These are phyloP conservation scores for Serranus cabrilla DNA, from an alignment of 2,797 vertebrate species.

Conservation along the genomic window DNA sequence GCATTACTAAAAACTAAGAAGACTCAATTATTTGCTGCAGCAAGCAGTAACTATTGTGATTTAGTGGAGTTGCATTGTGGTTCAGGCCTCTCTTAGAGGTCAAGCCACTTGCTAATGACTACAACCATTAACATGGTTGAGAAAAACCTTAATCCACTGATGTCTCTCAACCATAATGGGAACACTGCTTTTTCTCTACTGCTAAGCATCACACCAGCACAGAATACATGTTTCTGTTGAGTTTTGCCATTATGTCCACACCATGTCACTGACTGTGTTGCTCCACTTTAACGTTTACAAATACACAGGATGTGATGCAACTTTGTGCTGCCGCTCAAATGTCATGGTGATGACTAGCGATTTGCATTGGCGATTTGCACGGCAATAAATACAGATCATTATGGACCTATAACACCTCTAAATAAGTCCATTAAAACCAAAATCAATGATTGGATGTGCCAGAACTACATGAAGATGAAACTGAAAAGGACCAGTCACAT, in stretches of 20 bases:
- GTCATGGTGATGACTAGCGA: neutral
- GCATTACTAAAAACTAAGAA: no score
- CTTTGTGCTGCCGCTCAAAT: neutral
- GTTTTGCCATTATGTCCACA: neutral
- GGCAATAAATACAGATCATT: no score
- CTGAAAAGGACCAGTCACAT: no score
- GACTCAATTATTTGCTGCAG: neutral
- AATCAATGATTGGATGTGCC: no score
- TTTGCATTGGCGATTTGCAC: no score
- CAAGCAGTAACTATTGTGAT: neutral
- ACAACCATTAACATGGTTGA: neutral
- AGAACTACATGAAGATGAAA: no score
- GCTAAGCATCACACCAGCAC: neutral
- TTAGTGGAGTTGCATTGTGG: conserved; percentile 4
- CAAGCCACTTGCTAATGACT: neutral
- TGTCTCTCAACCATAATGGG: neutral
- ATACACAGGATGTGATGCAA: neutral
- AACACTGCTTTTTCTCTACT: neutral
- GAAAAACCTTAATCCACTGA: neutral
- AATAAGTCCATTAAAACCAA: no score
- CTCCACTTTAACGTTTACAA: neutral
- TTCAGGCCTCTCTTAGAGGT: neutral
- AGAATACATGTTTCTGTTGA: neutral
- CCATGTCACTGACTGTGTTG: conserved; percentile 2
- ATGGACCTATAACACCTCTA: no score